phyloP scores from a whole-genome alignment of 1,140 invertebrate species.

The Drosophila pruinosa region DNA sequence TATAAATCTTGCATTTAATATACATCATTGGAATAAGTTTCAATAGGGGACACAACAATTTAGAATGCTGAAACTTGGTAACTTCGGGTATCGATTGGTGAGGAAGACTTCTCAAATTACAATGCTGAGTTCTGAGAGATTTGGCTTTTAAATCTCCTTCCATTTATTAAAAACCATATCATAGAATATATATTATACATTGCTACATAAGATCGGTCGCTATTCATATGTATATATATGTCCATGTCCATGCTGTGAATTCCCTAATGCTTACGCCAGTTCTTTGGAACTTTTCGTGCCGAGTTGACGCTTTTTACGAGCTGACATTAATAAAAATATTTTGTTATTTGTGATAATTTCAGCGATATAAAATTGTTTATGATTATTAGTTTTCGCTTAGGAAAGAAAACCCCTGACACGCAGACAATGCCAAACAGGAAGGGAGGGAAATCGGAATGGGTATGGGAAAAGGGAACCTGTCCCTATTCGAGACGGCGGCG shows the following conservation, averaged over 20 bases:
- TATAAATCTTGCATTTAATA: no score
- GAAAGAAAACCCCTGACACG: slow-evolving; percentile 22
- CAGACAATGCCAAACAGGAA: not conserved
- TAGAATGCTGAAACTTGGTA: no score
- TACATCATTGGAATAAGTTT: no score
- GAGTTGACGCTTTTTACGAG: slow-evolving; percentile 36
- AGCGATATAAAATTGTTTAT: slow-evolving; percentile 51
- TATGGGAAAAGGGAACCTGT: slow-evolving; percentile 16
- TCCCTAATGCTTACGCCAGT: not conserved
- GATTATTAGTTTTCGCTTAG: slow-evolving; percentile 49
- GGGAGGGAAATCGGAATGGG: not conserved
- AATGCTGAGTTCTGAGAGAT: no score
- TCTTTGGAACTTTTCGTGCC: slow-evolving; percentile 11
- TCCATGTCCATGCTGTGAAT: not conserved
- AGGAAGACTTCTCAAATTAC: no score
- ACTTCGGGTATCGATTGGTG: no score
- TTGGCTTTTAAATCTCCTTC: no score
- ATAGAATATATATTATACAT: no score
- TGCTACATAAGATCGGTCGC: no score
- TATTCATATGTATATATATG: not conserved
- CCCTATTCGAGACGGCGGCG: not conserved
- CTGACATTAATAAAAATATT: slow-evolving; percentile 44
- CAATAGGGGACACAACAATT: no score
- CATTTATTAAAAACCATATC: no score
- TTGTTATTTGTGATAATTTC: slow-evolving; percentile 52